Conservation (phyloP, 2,888 invertebrate species). For the Nomada hirtipes region DNA sequence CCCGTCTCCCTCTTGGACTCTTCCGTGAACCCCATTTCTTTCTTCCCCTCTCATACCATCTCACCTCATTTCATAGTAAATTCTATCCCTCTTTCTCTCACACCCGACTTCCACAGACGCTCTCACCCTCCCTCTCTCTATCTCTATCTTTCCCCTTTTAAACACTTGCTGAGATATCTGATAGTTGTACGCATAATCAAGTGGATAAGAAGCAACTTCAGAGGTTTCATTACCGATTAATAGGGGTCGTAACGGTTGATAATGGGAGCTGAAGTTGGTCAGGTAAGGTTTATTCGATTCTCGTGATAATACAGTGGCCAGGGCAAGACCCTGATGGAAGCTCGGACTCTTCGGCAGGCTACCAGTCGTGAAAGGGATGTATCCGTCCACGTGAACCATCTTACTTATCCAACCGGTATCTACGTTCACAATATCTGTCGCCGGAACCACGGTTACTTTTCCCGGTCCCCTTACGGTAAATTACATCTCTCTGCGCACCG, state of each 20-base stretch:
- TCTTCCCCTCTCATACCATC: not conserved
- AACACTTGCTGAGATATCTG: slow-evolving; percentile 6
- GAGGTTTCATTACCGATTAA: slow-evolving; percentile 78
- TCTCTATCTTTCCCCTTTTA: not conserved
- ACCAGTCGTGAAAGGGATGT: slow-evolving; percentile 79
- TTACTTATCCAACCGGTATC: slow-evolving; percentile 14
- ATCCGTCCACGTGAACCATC: slow-evolving; percentile 83
- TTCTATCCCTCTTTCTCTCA: slow-evolving; percentile 2
- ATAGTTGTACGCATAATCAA: slow-evolving; percentile 3
- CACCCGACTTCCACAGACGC: not conserved
- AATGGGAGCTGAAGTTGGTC: slow-evolving; percentile 77
- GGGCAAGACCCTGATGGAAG: slow-evolving; percentile 94
- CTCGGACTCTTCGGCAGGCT: slow-evolving; percentile 95
- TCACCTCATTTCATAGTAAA: not conserved
- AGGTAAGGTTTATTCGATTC: slow-evolving; percentile 75
- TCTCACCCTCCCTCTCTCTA: not conserved
- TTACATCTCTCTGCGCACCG: slow-evolving; percentile 44
- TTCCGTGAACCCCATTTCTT: not conserved
- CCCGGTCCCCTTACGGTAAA: not conserved
- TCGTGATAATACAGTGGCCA: slow-evolving; percentile 87
- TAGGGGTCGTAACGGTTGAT: slow-evolving; percentile 80
- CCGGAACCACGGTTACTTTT: not conserved
- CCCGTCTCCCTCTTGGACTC: slow-evolving; percentile 16
- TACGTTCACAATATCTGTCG: slow-evolving; percentile 13
- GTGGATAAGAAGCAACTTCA: not conserved